phyloP scores from a whole-genome alignment of 64 coral and sea anemone species.

The Catalaphyllia jardinei region DNA sequence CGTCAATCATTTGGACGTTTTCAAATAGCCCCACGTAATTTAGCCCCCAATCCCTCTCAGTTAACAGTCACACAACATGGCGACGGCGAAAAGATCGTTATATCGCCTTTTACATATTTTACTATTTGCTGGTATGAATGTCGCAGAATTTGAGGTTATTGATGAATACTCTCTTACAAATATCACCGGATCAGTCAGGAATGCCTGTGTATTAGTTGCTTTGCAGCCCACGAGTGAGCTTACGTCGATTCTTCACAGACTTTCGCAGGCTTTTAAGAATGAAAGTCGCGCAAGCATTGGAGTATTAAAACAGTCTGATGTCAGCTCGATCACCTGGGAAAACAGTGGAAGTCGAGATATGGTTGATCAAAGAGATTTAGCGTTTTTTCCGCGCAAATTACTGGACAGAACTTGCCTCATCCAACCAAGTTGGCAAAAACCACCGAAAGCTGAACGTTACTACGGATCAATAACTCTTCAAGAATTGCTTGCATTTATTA shows the following conservation, averaged over 20 bases:
- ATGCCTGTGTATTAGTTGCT: slow-evolving; percentile 19
- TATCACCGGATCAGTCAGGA: neutral
- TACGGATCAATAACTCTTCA: slow-evolving; percentile 27
- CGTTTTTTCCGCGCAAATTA: slow-evolving; percentile 43
- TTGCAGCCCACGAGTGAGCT: neutral
- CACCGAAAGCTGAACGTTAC: slow-evolving; percentile 17
- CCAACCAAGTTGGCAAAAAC: slow-evolving; percentile 23
- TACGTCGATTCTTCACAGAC: slow-evolving; percentile 15
- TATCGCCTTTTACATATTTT: neutral
- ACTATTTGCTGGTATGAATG: neutral
- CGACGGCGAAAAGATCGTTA: neutral
- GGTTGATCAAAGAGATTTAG: neutral
- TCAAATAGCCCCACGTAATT: neutral
- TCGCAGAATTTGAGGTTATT: neutral
- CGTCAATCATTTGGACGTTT: too few relatives aligned
- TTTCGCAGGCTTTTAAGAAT: slow-evolving; percentile 34
- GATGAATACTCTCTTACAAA: slow-evolving; percentile 45
- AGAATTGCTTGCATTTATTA: slow-evolving; percentile 57
- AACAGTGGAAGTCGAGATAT: neutral
- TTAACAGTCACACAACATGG: neutral
- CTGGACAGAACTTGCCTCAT: slow-evolving; percentile 51
- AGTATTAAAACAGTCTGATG: neutral
- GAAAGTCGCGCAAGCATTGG: slow-evolving; percentile 36
- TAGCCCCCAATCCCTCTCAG: slow-evolving; percentile 3
- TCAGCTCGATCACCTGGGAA: neutral